phyloP scores from a whole-genome alignment of 2,113 vertebrate genomes.

The Dromas ardeola region DNA sequence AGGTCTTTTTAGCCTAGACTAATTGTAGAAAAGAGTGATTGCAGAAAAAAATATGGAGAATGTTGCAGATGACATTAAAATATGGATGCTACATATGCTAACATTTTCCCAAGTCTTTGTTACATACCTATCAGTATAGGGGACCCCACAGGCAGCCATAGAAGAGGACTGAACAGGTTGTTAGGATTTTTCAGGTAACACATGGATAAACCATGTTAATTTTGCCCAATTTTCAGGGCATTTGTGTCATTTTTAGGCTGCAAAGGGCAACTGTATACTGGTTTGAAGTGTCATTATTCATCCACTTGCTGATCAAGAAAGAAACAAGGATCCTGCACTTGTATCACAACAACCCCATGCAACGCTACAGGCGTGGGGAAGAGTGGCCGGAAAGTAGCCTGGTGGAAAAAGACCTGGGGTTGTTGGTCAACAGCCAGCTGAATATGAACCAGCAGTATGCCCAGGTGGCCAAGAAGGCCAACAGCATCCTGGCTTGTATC shows the following conservation, averaged over 20 bases:
- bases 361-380: not conserved
- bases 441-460: not conserved
- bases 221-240: constrained; percentile 32
- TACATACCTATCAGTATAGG: constrained; percentile 10
- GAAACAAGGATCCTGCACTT: not conserved
- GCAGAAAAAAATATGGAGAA: constrained; percentile 42
- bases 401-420: not conserved
- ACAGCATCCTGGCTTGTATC: not conserved
- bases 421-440: not conserved
- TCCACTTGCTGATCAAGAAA: constrained; percentile 38
- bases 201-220: constrained; percentile 56
- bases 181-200: constrained; percentile 60
- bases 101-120: constrained; percentile 56
- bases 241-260: constrained; percentile 52
- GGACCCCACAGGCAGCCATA: constrained; percentile 61
- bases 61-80: constrained; percentile 73
- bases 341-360: not conserved
- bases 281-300: constrained; percentile 13
- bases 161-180: constrained; percentile 62
- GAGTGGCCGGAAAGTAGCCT: not conserved
- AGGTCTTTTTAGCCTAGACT: constrained; percentile 67
- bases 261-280: constrained; percentile 30
- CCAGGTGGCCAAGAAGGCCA: not conserved
- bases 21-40: constrained; percentile 68
- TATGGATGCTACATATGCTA: constrained; percentile 62